Evolutionary conservation across 2,113 vertebrate genomes (phyloP).

Genomic region (Procavia capensis): DNA sequence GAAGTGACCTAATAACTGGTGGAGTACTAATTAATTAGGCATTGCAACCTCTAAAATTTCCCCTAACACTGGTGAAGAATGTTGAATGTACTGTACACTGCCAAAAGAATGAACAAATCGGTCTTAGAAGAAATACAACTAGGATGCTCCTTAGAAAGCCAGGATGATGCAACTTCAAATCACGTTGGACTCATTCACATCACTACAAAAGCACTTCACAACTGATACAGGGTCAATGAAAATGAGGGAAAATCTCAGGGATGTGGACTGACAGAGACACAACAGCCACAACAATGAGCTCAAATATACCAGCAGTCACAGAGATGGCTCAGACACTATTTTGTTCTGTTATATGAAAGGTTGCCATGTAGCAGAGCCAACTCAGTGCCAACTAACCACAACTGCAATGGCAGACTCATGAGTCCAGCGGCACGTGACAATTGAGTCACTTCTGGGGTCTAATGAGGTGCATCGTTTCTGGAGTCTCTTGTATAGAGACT

Average conservation of each 20-base stretch:
- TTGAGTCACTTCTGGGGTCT: background rate
- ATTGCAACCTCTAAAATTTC: too few species aligned
- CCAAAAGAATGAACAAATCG: background rate
- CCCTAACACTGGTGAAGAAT: background rate
- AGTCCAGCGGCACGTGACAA: background rate
- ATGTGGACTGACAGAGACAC: background rate
- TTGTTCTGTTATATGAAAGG: background rate
- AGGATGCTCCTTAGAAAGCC: too few species aligned
- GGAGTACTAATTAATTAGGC: too few species aligned
- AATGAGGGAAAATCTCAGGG: background rate
- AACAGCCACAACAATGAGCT: background rate
- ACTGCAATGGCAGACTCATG: background rate
- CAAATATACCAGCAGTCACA: background rate
- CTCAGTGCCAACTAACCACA: too few species aligned
- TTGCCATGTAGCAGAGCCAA: background rate
- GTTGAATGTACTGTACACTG: background rate
- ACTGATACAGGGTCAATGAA: background rate
- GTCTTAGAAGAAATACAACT: background rate
- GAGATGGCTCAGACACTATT: background rate
- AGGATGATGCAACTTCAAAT: too few species aligned
- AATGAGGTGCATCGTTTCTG: background rate
- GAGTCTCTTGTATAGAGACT: background rate
- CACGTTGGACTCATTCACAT: too few species aligned
- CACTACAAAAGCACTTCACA: background rate
- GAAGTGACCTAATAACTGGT: too few species aligned